Conservation (phyloP, 2,797 vertebrate genomes). For the Ptychadena robeensis region DNA sequence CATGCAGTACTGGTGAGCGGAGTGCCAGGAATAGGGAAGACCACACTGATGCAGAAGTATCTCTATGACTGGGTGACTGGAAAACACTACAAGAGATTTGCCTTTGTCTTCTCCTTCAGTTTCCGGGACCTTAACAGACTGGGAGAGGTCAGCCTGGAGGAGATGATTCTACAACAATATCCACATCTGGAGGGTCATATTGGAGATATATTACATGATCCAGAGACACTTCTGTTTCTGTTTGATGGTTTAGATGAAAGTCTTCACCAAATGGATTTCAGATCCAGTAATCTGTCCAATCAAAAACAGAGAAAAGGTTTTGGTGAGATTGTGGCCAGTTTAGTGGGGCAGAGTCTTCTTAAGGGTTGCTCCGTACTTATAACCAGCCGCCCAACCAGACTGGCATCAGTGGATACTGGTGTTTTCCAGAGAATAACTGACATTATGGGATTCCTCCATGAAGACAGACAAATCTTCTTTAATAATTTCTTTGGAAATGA, state of each 20-base stretch:
- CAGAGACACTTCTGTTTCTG: slow-evolving; percentile 72
- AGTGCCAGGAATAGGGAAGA: slow-evolving; percentile 76
- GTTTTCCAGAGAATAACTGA: slow-evolving; percentile 59
- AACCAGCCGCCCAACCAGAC: slow-evolving; percentile 63
- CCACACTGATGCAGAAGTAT: slow-evolving; percentile 73
- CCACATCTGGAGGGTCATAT: slow-evolving; percentile 55
- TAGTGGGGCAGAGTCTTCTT: slow-evolving; percentile 72
- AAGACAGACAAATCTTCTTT: slow-evolving; percentile 71
- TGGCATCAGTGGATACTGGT: neutral
- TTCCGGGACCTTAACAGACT: slow-evolving; percentile 64
- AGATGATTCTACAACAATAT: slow-evolving; percentile 64
- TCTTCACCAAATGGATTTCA: slow-evolving; percentile 63
- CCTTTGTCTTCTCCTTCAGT: slow-evolving; percentile 70
- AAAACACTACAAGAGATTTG: slow-evolving; percentile 68
- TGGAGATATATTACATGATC: slow-evolving; percentile 62
- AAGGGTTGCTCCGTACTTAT: slow-evolving; percentile 71
- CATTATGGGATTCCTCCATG: slow-evolving; percentile 74
- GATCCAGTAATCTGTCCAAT: slow-evolving; percentile 60
- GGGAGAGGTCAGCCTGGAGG: slow-evolving; percentile 66
- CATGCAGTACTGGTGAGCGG: slow-evolving; percentile 68
- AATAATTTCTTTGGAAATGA: slow-evolving; percentile 67
- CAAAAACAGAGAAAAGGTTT: slow-evolving; percentile 56
- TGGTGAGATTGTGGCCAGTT: slow-evolving; percentile 69
- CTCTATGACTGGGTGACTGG: slow-evolving; percentile 72
- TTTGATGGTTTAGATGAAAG: slow-evolving; percentile 75